A percentile compares a stretch with the other conserved stretches of the same genome.
phyloP scores from a whole-genome alignment of 2,888 invertebrate species.

The Parnassius apollo region DNA sequence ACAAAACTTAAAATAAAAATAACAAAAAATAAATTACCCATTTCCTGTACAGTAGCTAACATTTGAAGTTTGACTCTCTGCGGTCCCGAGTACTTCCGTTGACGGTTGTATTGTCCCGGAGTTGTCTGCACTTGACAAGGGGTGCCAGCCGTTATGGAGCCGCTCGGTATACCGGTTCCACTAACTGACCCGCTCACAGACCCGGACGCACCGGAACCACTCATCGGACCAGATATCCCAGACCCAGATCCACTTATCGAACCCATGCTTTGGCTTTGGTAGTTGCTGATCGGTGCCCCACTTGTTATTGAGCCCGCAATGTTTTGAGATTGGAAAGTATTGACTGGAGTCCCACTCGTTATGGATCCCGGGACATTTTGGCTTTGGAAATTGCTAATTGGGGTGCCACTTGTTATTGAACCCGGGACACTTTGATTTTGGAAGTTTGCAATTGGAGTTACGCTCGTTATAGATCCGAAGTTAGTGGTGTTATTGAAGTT shows the following conservation, averaged over 20 bases:
- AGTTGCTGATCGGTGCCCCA: constrained; percentile 29
- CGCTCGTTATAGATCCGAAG: constrained; percentile 33
- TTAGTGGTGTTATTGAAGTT: constrained; percentile 16
- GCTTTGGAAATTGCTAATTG: constrained; percentile 17
- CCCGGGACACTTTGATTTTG: constrained; percentile 20
- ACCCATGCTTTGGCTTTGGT: constrained; percentile 28
- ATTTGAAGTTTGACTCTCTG: constrained; percentile 72
- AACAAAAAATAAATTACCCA: constrained; percentile 81
- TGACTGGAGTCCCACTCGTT: constrained; percentile 27
- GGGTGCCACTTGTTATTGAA: constrained; percentile 23
- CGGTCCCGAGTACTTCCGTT: constrained; percentile 82
- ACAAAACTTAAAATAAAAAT: constrained; percentile 28
- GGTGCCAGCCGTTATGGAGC: constrained; percentile 55
- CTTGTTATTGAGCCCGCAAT: constrained; percentile 31
- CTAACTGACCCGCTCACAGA: constrained; percentile 9
- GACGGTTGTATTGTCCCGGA: constrained; percentile 51
- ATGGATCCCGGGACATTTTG: constrained; percentile 26
- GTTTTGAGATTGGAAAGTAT: constrained; percentile 11
- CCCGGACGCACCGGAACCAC: constrained; percentile 10
- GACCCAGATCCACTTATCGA: constrained; percentile 19
- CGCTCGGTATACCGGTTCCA: constrained; percentile 13
- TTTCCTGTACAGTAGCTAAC: constrained; percentile 87
- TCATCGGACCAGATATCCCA: constrained; percentile 3
- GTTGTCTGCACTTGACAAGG: constrained; percentile 28
- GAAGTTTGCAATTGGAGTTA: constrained; percentile 30